phyloP scores from a whole-genome alignment of 2,797 vertebrate genomes.

The Melanotaenia pygmaea region DNA sequence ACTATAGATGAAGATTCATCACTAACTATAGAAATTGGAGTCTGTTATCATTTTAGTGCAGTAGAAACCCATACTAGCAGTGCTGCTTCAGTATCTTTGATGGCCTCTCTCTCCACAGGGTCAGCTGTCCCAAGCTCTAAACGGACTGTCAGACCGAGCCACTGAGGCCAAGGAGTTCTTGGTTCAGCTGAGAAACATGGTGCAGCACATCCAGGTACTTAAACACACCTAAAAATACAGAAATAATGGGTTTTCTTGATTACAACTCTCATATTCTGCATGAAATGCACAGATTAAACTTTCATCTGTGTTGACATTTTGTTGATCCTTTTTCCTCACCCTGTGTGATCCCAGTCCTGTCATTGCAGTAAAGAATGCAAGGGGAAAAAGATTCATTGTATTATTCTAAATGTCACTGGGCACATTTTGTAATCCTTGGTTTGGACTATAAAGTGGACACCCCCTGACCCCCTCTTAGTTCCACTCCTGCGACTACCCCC shows the following conservation, averaged over 20 bases:
- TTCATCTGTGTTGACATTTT: neutral
- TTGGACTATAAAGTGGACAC: neutral
- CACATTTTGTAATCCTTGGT: constrained; percentile 12
- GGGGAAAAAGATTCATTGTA: constrained; percentile 5
- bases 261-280: neutral
- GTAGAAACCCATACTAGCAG: neutral
- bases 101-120: constrained; percentile 80
- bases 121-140: constrained; percentile 96
- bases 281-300: neutral
- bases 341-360: constrained; percentile 25
- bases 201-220: constrained; percentile 96
- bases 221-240: neutral
- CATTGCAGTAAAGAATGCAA: neutral
- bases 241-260: neutral
- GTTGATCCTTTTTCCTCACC: neutral
- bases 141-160: constrained; percentile 93
- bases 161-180: constrained; percentile 98
- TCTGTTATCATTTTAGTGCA: neutral
- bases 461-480: no score
- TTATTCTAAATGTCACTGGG: constrained; percentile 6
- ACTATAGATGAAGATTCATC: neutral
- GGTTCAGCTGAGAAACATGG: constrained; percentile 96
- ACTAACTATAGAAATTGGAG: neutral
- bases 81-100: neutral
- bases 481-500: no score